Evolutionary conservation across 2,797 vertebrate genomes (phyloP), one percentile per base, ranked within the genome.

Genomic region (Babyrousa celebensis): DNA sequence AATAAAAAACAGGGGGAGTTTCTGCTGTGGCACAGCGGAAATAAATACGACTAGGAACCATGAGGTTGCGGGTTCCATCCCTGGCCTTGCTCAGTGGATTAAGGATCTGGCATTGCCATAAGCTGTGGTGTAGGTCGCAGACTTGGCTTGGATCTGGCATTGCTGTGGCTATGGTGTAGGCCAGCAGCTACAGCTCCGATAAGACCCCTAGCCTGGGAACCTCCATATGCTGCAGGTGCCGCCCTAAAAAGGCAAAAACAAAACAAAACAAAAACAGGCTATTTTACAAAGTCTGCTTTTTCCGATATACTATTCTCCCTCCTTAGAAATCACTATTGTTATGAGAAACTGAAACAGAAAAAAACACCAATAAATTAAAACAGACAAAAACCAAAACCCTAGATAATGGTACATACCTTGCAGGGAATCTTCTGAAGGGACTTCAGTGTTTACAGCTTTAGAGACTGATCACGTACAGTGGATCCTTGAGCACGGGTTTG

Each of bases 271-370:
- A 36, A 88, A 85, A 58, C 1, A 85, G 48, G 3, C 12, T 92
- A 60, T 89, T 91, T 94, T 94, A 21, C 23, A 92, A 95, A 88
- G 14, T 67, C 72, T 85, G 18, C 29, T 89, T 94, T 90, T 96
- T 71, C 80, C 20, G 85, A 68, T 8, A 56, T 56, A 82, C 18
- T 70, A 25, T 89, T 92, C 54, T 94, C 68, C 12, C 29, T 78
- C 36, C 48, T n/a, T 87, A 83, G 52, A 94, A 63, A 93, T 12
- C 70, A 86, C 40, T 79, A 84, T 43, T 91, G 23, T 87, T 83
- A 70, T 72, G n/a, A 94, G 48, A 79, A 68, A 12, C 6, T 36
- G 16, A 92, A 92, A 96, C 6, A 48, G 63, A 70, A 94, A 85
- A 85, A 85, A 75, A 74, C 10, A 65, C 17, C n/a, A 83, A 89